phyloP scores from a whole-genome alignment of 1,140 invertebrate species.

The Drosophila subpulchrella region DNA sequence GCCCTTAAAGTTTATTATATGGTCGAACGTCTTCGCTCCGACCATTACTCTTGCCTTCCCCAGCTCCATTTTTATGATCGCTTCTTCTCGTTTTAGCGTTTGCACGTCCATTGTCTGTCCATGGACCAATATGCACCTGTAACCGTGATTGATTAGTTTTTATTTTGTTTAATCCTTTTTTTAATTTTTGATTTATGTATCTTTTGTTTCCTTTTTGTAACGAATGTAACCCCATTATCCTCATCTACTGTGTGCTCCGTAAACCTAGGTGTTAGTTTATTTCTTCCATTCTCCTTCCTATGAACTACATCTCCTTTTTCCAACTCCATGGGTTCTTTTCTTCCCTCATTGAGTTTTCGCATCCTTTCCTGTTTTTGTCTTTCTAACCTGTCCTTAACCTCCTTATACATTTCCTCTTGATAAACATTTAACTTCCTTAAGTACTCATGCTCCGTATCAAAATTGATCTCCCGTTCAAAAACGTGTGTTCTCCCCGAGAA shows the following conservation, averaged over 20 bases:
- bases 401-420: too few species aligned
- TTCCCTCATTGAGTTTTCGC: too few species aligned
- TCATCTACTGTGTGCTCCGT: not conserved
- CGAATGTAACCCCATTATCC: not conserved
- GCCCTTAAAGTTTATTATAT: too few species aligned
- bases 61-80: too few species aligned
- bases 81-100: too few species aligned
- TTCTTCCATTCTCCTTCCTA: not conserved
- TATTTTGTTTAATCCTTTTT: not conserved
- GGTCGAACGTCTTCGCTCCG: not conserved
- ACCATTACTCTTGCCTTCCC: not conserved
- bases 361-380: not conserved
- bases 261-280: not conserved
- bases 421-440: too few species aligned
- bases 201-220: not conserved
- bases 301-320: not conserved
- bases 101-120: too few species aligned
- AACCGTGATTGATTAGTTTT: not conserved
- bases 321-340: not conserved
- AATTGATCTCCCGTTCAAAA: too few species aligned
- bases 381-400: not conserved
- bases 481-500: conserved; percentile 15
- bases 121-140: too few species aligned
- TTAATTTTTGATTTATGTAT: not conserved
- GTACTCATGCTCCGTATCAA: too few species aligned